Base-by-base conservation (phyloP, 2,888 invertebrate genomes). In the Eupithecia inturbata region DNA sequence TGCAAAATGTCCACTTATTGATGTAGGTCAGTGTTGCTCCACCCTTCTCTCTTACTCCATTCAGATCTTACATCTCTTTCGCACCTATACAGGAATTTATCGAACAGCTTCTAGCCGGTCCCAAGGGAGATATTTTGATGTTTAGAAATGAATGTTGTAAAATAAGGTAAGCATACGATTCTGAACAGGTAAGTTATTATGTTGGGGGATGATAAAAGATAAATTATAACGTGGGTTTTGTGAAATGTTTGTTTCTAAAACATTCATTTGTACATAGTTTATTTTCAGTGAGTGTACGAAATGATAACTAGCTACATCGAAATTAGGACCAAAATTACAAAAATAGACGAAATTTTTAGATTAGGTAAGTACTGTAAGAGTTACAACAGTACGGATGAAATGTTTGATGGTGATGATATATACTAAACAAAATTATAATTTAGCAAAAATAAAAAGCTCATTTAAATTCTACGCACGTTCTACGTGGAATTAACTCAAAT, bases 21-120 rank as follows among this genome's bases (percentile, higher is more conserved):
- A 92, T 92, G 92, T 92, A 92, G 92, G 92, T 92, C 92, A 92
- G 85, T 85, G 79, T 79, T 76, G 77, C 82, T 77, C 80, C 79
- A 79, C 83, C 83, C 75, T 74, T 91, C 81, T 76, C 82, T 77
- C 88, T n/a, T 69, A 71, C 68, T 41, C 62, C 6, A 16, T 7
- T 33, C 10, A 22, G 22, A 77, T 73, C 70, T 33, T 73, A 68
- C 60, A 72, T 87, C 87, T 72, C 84, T 6, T 77, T 89, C 86
- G 69, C 83, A 73, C 85, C 71, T 76, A 82, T 78, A 77, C 77
- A 80, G 85, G 88, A 88, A 88, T 89, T 87, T 88, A 88, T 89
- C 84, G 88, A 88, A 84, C 78, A 80, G 75, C 78, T 79, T 79
- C 71, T 28, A 84, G 80, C 79, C 80, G 79, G 77, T 62, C 70